These are phyloP conservation scores for Paraplagusia blochii DNA, from an alignment of 2,113 vertebrate genomes.

Conservation along the genomic window DNA sequence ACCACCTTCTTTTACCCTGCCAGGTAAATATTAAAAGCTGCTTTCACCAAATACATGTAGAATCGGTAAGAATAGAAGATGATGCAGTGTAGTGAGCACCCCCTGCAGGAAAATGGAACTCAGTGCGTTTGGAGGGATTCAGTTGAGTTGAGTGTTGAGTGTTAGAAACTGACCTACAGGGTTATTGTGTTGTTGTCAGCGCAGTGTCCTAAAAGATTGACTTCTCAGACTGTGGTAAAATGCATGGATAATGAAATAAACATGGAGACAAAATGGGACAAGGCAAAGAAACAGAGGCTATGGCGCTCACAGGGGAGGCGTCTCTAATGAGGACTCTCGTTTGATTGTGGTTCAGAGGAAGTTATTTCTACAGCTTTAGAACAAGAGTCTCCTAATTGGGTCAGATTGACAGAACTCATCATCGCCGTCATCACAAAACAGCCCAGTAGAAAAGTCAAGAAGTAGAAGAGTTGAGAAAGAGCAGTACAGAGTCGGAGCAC, in stretches of 20 bases:
- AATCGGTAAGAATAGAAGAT: too few relatives aligned
- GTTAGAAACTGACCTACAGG: too few relatives aligned
- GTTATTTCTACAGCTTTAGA: constrained; percentile 48
- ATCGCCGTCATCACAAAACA: constrained; percentile 34
- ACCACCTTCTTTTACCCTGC: too few relatives aligned
- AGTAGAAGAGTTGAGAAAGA: not conserved
- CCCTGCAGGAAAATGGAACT: too few relatives aligned
- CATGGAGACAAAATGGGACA: constrained; percentile 26
- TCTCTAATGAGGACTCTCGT: constrained; percentile 60
- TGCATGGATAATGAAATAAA: not conserved
- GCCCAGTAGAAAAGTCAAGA: constrained; percentile 22
- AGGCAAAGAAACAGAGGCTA: constrained; percentile 17
- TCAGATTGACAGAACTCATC: constrained; percentile 52
- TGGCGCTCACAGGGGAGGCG: constrained; percentile 41
- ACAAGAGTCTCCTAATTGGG: constrained; percentile 59
- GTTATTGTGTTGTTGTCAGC: too few relatives aligned
- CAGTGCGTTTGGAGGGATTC: too few relatives aligned
- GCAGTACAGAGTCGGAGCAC: not conserved
- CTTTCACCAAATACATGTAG: too few relatives aligned
- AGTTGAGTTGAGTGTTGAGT: too few relatives aligned
- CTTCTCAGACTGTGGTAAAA: not conserved
- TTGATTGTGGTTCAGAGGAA: constrained; percentile 49
- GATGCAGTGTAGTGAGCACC: too few relatives aligned
- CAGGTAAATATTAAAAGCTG: too few relatives aligned
- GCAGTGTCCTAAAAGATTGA: too few relatives aligned